Base-by-base conservation (phyloP, 2,113 vertebrate species). In the Galbula dea region DNA sequence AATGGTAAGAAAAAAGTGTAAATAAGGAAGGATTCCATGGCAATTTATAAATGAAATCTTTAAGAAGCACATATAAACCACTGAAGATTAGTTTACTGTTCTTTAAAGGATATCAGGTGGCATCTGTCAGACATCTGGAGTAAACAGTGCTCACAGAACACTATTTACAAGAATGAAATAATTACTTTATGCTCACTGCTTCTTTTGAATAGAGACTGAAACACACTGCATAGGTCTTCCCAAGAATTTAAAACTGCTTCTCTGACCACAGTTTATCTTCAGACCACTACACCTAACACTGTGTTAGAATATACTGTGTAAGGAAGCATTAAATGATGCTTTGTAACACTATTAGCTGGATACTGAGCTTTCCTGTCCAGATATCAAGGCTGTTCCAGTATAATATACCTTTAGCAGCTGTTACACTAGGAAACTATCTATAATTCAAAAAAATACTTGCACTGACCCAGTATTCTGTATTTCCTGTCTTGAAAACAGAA, bases 81-180 rank as follows among this genome's bases (percentile, higher is more conserved):
- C 48, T 71, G 63, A 87, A 94, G 89, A 95, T 90, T 92, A 90
- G 63, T 89, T 62, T 82, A 79, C 54, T 83, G 54, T 83, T 94
- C 81, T 94, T 94, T 86, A 88, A 94, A 94, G 79, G 36, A 34
- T 91, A 77, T 86, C 85, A 91, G 55, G 82, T 94, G 39, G 39
- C 46, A 51, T 83, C 75, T 88, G 91, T 59, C 85, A 95, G 78
- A 96, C 91, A 96, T 95, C 94, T 96, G 94, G 89, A 93, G 79
- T n/a, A n/a, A n/a, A n/a, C n/a, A n/a, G 72, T 89, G 84, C 87
- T 95, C 85, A 91, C 51, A 86, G 61, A 91, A 94, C 87, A 89
- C 71, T 77, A 30, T 65, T 96, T 94, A 81, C 43, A 68, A 62
- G 72, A 87, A 80, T 57, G 55, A 88, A 95, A 74, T 86, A 95